Percentiles rank a stretch among this genome's conserved stretches.
Evolutionary conservation across 2,113 vertebrate species (phyloP).

Genomic region (Mustela lutreola): DNA sequence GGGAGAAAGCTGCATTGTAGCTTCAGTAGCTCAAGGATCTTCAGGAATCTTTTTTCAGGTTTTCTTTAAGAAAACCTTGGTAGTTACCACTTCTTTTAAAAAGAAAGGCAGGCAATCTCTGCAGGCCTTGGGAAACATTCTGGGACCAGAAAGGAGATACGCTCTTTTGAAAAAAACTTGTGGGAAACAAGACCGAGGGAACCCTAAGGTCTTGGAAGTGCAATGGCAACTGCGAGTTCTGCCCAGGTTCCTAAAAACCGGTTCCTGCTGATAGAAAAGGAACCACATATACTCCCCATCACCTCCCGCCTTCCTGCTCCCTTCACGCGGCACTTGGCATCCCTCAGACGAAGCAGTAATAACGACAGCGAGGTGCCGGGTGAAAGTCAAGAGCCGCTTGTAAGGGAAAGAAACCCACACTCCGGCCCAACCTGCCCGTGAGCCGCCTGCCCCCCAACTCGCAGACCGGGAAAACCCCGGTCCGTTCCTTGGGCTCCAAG

Average conservation of each 20-base stretch:
- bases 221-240: background rate
- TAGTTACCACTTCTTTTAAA: constrained; percentile 59
- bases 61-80: constrained; percentile 27
- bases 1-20: constrained; percentile 2
- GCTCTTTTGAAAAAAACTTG: constrained; percentile 22
- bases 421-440: background rate
- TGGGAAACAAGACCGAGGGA: background rate
- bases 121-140: background rate
- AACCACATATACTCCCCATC: background rate
- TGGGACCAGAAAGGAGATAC: constrained; percentile 20
- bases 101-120: background rate
- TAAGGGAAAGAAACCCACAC: background rate
- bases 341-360: background rate
- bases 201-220: background rate
- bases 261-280: background rate
- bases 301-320: background rate
- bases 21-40: background rate
- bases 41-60: background rate
- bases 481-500: background rate
- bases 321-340: background rate
- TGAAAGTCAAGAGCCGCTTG: background rate
- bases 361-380: background rate
- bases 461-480: background rate
- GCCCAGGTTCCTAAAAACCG: background rate
- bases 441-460: background rate